phyloP scores from a whole-genome alignment of 2,113 vertebrate species.

The Steatornis caripensis region DNA sequence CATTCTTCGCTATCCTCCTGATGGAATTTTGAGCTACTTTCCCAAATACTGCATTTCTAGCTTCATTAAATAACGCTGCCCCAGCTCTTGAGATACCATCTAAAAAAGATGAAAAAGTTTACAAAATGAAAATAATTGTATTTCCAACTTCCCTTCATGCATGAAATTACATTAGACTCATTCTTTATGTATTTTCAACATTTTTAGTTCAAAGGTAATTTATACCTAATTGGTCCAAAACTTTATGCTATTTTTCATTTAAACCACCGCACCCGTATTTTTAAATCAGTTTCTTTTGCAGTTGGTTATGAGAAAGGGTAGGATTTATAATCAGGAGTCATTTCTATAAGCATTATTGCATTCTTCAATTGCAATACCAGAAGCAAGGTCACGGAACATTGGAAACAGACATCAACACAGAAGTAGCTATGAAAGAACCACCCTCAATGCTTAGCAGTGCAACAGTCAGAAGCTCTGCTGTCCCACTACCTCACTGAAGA shows the following conservation, averaged over 20 bases:
- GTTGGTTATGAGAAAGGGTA: not conserved
- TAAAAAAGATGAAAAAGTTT: slow-evolving; percentile 60
- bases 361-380: slow-evolving; percentile 18
- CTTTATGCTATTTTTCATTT: not conserved
- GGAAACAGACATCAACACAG: not conserved
- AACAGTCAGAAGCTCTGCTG: slow-evolving; percentile 72
- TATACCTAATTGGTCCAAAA: not conserved
- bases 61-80: slow-evolving; percentile 92
- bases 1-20: slow-evolving; percentile 92
- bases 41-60: slow-evolving; percentile 93
- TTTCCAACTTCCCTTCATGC: not conserved
- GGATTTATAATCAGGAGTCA: not conserved
- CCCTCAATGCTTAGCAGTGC: not conserved
- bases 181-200: not conserved
- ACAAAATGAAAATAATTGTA: not conserved
- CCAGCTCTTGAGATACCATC: slow-evolving; percentile 90
- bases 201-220: slow-evolving; percentile 1
- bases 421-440: not conserved
- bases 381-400: not conserved
- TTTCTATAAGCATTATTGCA: not conserved
- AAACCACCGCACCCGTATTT: not conserved
- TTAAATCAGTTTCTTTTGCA: not conserved
- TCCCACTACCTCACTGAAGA: slow-evolving; percentile 58
- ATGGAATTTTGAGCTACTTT: slow-evolving; percentile 98
- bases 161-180: slow-evolving; percentile 6